A percentile compares a stretch with the other conserved stretches of the same genome.
Conservation (phyloP, 2,888 invertebrate species). For the Sesia bembeciformis region DNA sequence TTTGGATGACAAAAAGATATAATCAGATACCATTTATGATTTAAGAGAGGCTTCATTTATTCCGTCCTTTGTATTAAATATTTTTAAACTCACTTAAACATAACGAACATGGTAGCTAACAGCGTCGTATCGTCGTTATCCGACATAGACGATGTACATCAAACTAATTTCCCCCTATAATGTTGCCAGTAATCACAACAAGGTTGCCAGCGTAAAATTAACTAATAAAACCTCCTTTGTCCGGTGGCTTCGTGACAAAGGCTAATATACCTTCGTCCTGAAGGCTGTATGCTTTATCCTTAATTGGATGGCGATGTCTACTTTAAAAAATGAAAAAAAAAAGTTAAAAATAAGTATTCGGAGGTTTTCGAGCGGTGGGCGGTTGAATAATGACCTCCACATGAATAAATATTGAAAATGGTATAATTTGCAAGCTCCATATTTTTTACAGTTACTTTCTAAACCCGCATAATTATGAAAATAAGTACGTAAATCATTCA, state of each 20-base stretch:
- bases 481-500: too few species aligned
- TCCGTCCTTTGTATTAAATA: too few species aligned
- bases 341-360: background rate
- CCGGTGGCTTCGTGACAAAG: slow-evolving; percentile 20
- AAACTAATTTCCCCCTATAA: slow-evolving; percentile 10
- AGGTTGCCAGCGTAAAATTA: slow-evolving; percentile 21
- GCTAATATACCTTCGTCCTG: slow-evolving; percentile 28
- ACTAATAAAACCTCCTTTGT: slow-evolving; percentile 28
- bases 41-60: too few species aligned
- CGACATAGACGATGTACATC: slow-evolving; percentile 1
- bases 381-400: background rate
- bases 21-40: too few species aligned
- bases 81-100: too few species aligned
- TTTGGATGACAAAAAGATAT: too few species aligned
- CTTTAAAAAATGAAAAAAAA: slow-evolving; percentile 9
- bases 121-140: too few species aligned
- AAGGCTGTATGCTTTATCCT: slow-evolving; percentile 32
- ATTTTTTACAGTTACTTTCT: slow-evolving; percentile 1
- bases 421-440: background rate
- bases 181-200: slow-evolving; percentile 15
- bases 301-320: slow-evolving; percentile 35
- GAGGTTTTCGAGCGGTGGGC: background rate
- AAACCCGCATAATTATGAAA: background rate
- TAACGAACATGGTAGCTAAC: too few species aligned
- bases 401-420: background rate